phyloP scores from a whole-genome alignment of 2,888 invertebrate species.

The Lepas anatifera region DNA sequence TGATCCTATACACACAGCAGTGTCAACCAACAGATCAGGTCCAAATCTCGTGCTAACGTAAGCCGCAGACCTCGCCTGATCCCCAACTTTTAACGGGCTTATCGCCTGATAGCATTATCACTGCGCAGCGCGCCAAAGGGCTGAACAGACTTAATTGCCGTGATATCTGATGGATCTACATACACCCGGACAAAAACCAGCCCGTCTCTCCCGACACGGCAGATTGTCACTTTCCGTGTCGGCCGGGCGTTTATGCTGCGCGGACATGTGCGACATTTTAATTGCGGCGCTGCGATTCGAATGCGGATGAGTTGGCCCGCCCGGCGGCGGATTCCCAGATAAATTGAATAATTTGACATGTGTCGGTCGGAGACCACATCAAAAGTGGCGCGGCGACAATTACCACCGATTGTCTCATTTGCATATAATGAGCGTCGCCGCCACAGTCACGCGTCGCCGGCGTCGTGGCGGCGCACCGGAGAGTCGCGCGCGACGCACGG shows the following conservation, averaged over 20 bases:
- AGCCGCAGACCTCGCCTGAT: too few relatives aligned
- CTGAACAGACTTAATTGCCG: background rate
- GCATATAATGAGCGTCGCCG: background rate
- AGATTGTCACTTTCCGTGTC: background rate
- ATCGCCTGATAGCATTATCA: background rate
- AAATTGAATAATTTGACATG: conserved; percentile 10
- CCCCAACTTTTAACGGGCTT: background rate
- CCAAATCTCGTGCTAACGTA: too few relatives aligned
- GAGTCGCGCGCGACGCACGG: too few relatives aligned
- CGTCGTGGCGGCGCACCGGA: too few relatives aligned
- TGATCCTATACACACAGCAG: too few relatives aligned
- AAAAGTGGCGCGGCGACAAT: background rate
- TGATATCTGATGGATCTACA: background rate
- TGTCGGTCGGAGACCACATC: background rate
- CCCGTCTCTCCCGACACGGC: background rate
- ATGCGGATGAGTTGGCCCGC: background rate
- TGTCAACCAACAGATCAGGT: too few relatives aligned
- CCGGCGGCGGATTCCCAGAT: background rate
- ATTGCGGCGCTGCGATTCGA: background rate
- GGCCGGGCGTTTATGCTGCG: background rate
- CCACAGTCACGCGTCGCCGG: background rate
- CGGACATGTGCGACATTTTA: background rate
- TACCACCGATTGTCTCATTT: background rate
- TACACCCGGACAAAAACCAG: background rate
- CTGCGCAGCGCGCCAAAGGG: background rate